A percentile compares a stretch with the other conserved stretches of the same genome.
phyloP scores from a whole-genome alignment of 1,140 invertebrate genomes.

The Lordiphosa stackelbergi region DNA sequence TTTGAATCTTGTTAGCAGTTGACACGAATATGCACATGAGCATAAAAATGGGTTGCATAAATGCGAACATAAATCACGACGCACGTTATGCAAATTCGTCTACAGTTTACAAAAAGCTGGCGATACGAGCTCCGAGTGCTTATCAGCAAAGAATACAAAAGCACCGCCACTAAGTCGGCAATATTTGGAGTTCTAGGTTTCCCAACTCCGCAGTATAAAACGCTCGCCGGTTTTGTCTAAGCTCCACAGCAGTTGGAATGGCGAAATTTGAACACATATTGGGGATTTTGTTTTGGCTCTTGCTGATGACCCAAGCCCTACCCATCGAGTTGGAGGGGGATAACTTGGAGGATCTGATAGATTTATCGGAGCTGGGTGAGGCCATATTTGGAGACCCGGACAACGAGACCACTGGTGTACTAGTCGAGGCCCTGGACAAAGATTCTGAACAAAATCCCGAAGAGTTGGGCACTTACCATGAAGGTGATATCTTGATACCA shows the following conservation, averaged over 20 bases:
- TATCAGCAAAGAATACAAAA: constrained; percentile 17
- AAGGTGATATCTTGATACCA: constrained; percentile 84
- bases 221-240: not conserved
- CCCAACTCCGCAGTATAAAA: constrained; percentile 38
- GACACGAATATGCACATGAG: constrained; percentile 41
- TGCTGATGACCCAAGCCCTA: constrained; percentile 2
- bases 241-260: constrained; percentile 38
- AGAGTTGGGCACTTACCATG: constrained; percentile 84
- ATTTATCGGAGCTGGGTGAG: constrained; percentile 78
- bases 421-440: constrained; percentile 82
- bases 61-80: constrained; percentile 47
- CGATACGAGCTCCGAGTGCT: constrained; percentile 37
- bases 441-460: constrained; percentile 83
- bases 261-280: constrained; percentile 23
- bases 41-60: constrained; percentile 36
- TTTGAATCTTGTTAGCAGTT: constrained; percentile 3
- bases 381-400: constrained; percentile 79
- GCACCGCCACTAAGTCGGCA: constrained; percentile 29
- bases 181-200: constrained; percentile 60
- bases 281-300: not conserved
- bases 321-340: constrained; percentile 22
- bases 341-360: constrained; percentile 71
- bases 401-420: constrained; percentile 77
- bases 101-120: constrained; percentile 19
- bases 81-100: constrained; percentile 50